Evolutionary conservation across 1,140 invertebrate genomes (phyloP).

Genomic region (Zaprionus inermis): DNA sequence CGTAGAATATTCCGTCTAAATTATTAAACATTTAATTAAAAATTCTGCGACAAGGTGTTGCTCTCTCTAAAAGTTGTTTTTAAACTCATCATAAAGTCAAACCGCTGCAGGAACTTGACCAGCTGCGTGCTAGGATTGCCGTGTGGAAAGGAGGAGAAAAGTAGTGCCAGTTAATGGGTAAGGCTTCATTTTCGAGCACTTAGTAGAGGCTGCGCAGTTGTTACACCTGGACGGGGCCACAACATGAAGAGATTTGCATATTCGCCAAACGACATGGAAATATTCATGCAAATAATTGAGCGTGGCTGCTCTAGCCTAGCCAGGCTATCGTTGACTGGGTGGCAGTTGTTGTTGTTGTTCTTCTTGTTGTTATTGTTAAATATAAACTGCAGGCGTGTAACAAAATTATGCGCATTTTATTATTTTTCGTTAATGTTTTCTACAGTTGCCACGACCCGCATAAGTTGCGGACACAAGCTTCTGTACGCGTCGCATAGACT

Average conservation of each 20-base stretch:
- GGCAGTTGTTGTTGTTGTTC: conserved; percentile 17
- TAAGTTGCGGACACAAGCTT: conserved; percentile 40
- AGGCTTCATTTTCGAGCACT: conserved; percentile 4
- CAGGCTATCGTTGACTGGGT: conserved; percentile 28
- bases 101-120: neutral
- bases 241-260: conserved; percentile 40
- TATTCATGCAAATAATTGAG: conserved; percentile 47
- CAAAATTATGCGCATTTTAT: conserved; percentile 49
- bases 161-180: neutral
- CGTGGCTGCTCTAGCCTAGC: conserved; percentile 25
- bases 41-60: neutral
- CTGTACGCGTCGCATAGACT: conserved; percentile 10
- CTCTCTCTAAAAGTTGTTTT: neutral
- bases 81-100: neutral
- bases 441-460: conserved; percentile 52
- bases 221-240: conserved; percentile 41
- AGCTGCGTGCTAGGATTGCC: neutral
- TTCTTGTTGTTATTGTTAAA: conserved; percentile 22
- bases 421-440: conserved; percentile 46
- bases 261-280: conserved; percentile 36
- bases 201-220: conserved; percentile 11
- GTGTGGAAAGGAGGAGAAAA: neutral
- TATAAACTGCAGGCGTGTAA: conserved; percentile 40
- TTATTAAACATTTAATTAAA: neutral
- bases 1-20: neutral